Evolutionary conservation across 1,140 invertebrate genomes (phyloP), one percentile per base, ranked within the genome.

Genomic region (Hycleus phaleratus): DNA sequence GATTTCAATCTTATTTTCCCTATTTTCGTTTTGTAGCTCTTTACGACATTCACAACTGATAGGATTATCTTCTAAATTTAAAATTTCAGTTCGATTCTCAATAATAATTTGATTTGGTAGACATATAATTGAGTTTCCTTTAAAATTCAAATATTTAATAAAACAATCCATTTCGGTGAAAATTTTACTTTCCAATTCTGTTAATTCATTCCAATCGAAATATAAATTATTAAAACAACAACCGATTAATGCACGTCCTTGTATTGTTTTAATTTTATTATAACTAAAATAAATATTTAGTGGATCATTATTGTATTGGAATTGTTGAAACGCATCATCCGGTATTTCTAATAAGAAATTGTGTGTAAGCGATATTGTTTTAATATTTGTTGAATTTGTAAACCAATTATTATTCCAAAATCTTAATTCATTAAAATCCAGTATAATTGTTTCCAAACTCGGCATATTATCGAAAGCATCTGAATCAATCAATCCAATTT

Each of bases 401-500:
- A 66, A 62, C 25, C 56, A 57, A 8, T 62, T 32, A 26, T 46
- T 49, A 44, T 46, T 61, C 46, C 51, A 58, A 32, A 39, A 42
- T 5, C 12, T 46, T 40, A 66, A 10, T 46, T 62, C 52, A 47
- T 66, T 66, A 40, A 59, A 46, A 46, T 66, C 64, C 4, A 66
- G 25, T 43, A 53, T 54, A 4, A 66, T 7, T 6, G 8, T 52
- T 26, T 49, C 39, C 26, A 66, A 56, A 12, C 44, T 48, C 5
- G 38, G 61, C 58, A 66, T 64, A 47, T 57, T 56, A 32, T 66
- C 60, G 24, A 66, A 66, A 8, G 64, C 64, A n/a, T 46, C 24
- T 18, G 59, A 49, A 9, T 46, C 26, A 9, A 66, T 47, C 1
- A 26, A 45, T 12, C 43, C 25, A 4, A 66, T 62, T 8, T 50